A percentile compares a stretch with the other conserved stretches of the same genome.
These are phyloP conservation scores for Phyllotreta striolata DNA, from an alignment of 2,888 invertebrate genomes.

Conservation along the genomic window DNA sequence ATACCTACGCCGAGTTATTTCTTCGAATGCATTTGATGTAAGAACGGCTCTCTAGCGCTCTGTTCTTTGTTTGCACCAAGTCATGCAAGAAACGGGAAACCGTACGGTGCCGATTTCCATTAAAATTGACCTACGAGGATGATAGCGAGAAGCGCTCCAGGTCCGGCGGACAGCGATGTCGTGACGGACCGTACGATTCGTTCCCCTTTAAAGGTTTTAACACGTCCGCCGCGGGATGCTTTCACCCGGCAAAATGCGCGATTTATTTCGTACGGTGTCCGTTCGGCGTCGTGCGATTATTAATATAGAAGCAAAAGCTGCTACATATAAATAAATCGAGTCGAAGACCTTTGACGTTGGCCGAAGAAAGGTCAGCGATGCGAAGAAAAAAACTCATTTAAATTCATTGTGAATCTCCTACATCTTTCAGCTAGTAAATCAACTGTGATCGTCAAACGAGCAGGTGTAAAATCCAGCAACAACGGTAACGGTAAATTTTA, in stretches of 20 bases:
- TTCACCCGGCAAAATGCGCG: no score
- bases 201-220: no score
- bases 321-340: no score
- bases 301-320: no score
- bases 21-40: constrained; percentile 3
- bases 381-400: no score
- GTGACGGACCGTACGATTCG: no score
- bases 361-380: no score
- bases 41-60: no score
- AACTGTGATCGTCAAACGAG: neutral
- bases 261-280: no score
- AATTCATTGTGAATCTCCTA: neutral
- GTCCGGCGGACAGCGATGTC: constrained; percentile 40
- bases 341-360: no score
- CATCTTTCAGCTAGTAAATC: constrained; percentile 12
- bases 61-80: constrained; percentile 38
- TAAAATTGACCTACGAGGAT: constrained; percentile 45
- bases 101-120: constrained; percentile 27
- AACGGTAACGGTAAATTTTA: constrained; percentile 8
- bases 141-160: constrained; percentile 39
- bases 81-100: constrained; percentile 35
- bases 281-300: no score
- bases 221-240: no score
- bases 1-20: constrained; percentile 1
- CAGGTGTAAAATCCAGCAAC: constrained; percentile 10